Evolutionary conservation across 2,888 invertebrate genomes (phyloP).

Genomic region (Polymixis lichenea): DNA sequence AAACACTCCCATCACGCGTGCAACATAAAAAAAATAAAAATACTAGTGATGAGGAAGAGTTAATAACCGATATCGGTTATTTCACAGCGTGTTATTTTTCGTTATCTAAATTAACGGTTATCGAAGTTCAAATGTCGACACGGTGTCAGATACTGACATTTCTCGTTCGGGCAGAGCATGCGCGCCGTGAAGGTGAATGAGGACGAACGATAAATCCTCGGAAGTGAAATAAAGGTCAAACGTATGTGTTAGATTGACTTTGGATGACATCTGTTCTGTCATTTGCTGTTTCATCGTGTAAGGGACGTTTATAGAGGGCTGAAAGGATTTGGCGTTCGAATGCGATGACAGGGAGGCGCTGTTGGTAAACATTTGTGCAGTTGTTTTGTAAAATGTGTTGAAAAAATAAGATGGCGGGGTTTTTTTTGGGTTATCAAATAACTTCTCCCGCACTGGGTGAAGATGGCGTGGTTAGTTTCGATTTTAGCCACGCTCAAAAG

Average conservation of each 20-base stretch:
- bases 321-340: neutral
- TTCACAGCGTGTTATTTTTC: constrained; percentile 52
- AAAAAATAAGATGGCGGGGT: neutral
- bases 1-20: constrained; percentile 50
- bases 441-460: too few species aligned
- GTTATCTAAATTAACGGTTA: constrained; percentile 69
- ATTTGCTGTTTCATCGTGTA: neutral
- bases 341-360: neutral
- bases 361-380: neutral
- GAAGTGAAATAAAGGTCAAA: constrained; percentile 80
- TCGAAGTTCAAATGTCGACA: constrained; percentile 73
- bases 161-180: constrained; percentile 65
- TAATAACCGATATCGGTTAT: constrained; percentile 48
- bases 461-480: neutral
- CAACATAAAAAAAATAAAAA: constrained; percentile 48
- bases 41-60: constrained; percentile 64
- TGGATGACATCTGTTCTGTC: constrained; percentile 53
- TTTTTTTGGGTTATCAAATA: too few species aligned
- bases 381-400: neutral
- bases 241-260: constrained; percentile 44
- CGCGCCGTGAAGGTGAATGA: constrained; percentile 78
- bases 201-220: constrained; percentile 74
- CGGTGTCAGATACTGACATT: constrained; percentile 66
- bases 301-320: neutral
- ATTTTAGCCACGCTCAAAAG: neutral